Base-by-base conservation (phyloP, 2,888 invertebrate genomes). In the Nephrotoma guestfalica region DNA sequence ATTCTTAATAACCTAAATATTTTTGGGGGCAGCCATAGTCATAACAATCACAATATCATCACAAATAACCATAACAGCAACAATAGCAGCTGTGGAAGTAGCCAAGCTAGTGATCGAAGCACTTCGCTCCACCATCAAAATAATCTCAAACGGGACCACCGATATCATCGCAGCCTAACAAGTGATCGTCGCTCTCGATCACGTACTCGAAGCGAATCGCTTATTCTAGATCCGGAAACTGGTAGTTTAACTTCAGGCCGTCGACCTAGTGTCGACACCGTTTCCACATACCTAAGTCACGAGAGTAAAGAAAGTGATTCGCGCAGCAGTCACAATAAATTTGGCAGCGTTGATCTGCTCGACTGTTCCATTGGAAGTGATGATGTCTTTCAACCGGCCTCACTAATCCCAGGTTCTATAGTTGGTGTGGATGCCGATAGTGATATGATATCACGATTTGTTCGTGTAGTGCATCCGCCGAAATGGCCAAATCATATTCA, bases 261-360 rank as follows among this genome's bases (percentile, higher is more conserved):
- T 13, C 92, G 97, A 30, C 97, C 96, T 87, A 96, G 96, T 90
- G 95, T 97, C 83, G 97, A 97, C 91, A 97, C 97, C 11, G 96
- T 97, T 43, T 97, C 97, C 87, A 97, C 97, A 0, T 97, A 97
- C 93, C 93, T 97, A 89, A 97, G 97, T 90, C 96, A 95, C 88
- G 96, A 96, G 91, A 96, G 96, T 92, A 94, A 95, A 90, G 95
- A 94, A 88, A 94, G 95, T 89, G 45, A 57, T 47, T 86, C 86
- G 15, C 87, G 91, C 86, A 94, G 94, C 85, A 94, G 94, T 89
- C 89, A 91, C 57, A 91, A 91, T 88, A 91, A 91, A 88, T 90
- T 91, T 88, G 91, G 93, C 87, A 93, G 94, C 0, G 93, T 94
- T 88, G 95, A 95, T 91, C 91, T 95, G 88, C 90, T 96, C 86